Conservation (phyloP, 2,113 vertebrate genomes). For the Macquaria australasica region DNA sequence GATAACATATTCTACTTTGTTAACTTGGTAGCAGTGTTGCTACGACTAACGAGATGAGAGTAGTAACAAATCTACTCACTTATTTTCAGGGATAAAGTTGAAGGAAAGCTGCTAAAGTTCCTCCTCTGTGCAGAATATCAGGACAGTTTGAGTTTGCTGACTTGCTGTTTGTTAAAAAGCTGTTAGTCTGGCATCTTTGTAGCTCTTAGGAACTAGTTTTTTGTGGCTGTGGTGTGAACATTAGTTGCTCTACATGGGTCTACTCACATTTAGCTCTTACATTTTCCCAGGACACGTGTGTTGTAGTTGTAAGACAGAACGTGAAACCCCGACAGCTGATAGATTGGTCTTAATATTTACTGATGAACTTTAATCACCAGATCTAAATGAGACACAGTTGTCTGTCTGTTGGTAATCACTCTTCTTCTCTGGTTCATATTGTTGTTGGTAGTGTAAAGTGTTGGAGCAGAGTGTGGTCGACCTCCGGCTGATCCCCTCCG, state of each 20-base stretch:
- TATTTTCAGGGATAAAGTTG: too few relatives aligned
- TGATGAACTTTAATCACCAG: slow-evolving; percentile 54
- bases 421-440: slow-evolving; percentile 15
- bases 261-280: not conserved
- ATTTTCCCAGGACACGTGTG: slow-evolving; percentile 17
- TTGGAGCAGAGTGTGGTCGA: slow-evolving; percentile 38
- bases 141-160: not conserved
- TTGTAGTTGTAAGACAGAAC: slow-evolving; percentile 11
- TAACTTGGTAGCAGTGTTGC: too few relatives aligned
- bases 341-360: slow-evolving; percentile 66
- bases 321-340: slow-evolving; percentile 29
- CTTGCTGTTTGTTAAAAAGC: not conserved
- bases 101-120: too few relatives aligned
- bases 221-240: not conserved
- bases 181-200: not conserved
- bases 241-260: not conserved
- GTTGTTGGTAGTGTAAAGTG: slow-evolving; percentile 5
- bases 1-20: too few relatives aligned
- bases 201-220: not conserved
- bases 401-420: slow-evolving; percentile 42
- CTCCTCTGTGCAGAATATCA: too few relatives aligned
- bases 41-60: too few relatives aligned
- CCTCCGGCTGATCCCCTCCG: slow-evolving; percentile 61
- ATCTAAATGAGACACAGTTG: slow-evolving; percentile 47
- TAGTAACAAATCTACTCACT: too few relatives aligned